phyloP scores from a whole-genome alignment of 1,140 invertebrate genomes.

The Drosophila funebris region DNA sequence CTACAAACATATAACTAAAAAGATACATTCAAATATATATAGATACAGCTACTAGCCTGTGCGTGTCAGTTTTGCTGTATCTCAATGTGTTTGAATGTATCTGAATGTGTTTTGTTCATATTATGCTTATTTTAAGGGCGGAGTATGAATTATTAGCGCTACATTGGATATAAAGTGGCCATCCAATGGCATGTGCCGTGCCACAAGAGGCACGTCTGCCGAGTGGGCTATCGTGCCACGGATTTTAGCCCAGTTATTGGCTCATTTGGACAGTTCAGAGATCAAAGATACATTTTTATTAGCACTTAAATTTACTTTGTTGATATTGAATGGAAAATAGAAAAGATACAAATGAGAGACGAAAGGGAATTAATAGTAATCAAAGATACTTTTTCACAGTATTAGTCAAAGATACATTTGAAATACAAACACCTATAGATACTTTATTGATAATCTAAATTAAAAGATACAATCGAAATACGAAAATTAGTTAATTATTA shows the following conservation, averaged over 20 bases:
- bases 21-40: not conserved
- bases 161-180: constrained; percentile 27
- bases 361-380: too few relatives aligned
- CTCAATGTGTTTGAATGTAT: constrained; percentile 6
- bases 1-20: not conserved
- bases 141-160: too few relatives aligned
- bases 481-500: too few relatives aligned
- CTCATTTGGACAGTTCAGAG: not conserved
- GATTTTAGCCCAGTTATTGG: too few relatives aligned
- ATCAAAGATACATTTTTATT: not conserved
- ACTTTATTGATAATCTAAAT: too few relatives aligned
- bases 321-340: too few relatives aligned
- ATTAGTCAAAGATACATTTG: too few relatives aligned
- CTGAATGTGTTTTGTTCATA: not conserved
- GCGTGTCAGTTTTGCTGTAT: not conserved
- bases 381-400: too few relatives aligned
- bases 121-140: not conserved
- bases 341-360: too few relatives aligned
- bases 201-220: not conserved
- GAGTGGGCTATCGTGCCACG: not conserved
- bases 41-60: not conserved
- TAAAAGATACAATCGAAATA: too few relatives aligned
- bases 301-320: too few relatives aligned
- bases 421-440: too few relatives aligned
- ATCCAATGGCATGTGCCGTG: constrained; percentile 4